phyloP scores from a whole-genome alignment of 2,888 invertebrate species.

The Stenchaetothrips biformis region DNA sequence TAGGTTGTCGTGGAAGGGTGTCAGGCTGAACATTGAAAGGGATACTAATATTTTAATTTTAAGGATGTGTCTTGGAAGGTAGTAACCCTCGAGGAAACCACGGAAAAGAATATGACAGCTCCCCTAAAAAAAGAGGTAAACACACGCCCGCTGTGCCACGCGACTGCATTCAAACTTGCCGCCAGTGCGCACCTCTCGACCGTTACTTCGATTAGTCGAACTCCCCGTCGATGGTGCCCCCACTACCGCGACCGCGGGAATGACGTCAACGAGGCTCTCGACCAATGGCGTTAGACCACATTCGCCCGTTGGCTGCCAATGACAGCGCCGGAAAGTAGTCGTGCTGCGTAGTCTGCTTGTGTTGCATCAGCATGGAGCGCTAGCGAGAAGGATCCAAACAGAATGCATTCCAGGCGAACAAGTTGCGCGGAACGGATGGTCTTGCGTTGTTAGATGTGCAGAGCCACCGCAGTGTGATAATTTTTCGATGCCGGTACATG shows the following conservation, averaged over 20 bases:
- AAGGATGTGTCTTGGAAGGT: too few relatives aligned
- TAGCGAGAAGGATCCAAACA: not conserved
- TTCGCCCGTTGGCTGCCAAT: not conserved
- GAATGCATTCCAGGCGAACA: slow-evolving; percentile 13
- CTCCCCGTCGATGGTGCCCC: not conserved
- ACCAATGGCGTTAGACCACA: not conserved
- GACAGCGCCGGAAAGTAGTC: not conserved
- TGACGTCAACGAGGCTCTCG: not conserved
- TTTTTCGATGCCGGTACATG: not conserved
- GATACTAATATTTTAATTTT: too few relatives aligned
- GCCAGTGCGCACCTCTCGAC: not conserved
- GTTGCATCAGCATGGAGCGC: slow-evolving; percentile 8
- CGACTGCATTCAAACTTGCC: not conserved
- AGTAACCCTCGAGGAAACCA: too few relatives aligned
- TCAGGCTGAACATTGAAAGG: too few relatives aligned
- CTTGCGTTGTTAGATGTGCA: not conserved
- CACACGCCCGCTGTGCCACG: too few relatives aligned
- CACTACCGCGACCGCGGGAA: not conserved
- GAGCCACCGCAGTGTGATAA: not conserved
- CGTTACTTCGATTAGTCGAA: not conserved
- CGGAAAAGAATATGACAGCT: too few relatives aligned
- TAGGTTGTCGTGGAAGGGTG: too few relatives aligned
- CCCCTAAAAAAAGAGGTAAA: too few relatives aligned
- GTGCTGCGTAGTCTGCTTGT: not conserved
- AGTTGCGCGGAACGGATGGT: not conserved